Base-by-base conservation (phyloP, 2,797 vertebrate species). In the Acipenser ruthenus region DNA sequence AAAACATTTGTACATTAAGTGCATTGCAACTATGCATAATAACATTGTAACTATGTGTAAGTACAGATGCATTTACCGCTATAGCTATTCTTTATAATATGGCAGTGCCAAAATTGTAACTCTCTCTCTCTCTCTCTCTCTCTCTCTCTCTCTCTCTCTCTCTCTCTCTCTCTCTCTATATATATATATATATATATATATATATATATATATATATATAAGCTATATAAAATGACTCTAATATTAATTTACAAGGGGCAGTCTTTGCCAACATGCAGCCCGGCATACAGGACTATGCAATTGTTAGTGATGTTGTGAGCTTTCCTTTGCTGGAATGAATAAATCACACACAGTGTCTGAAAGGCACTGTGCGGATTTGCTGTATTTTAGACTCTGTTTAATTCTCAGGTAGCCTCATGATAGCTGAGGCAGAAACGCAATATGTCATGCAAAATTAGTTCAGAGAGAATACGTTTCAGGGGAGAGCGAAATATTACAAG, bases 401-500 rank as follows among this genome's bases (percentile, higher is more conserved):
- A 86, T 90, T 88, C 82, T 81, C 88, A 89, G 88, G 87, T 90
- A 88, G 80, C 79, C 80, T 86, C 82, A 81, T 85, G 87, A 87
- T 87, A 86, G 83, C 85, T 87, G 85, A 84, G 83, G 87, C 85
- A 90, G 84, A 88, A 89, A 90, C 77, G 82, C 81, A 89, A 89
- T 88, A 90, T 88, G 87, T 89, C 88, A 87, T 85, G 85, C 85
- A 87, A 88, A 90, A 89, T 90, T 87, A 88, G 86, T 86, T 90
- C 83, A 80, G 84, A 86, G 85, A 88, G 84, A 89, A 90, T 87
- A 88, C 85, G 83, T 89, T 89, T 89, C 82, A 79, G 76, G 70
- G 71, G 67, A 67, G 63, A 75, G 78, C 80, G 82, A 84, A 88
- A 85, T 83, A 83, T 86, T 87, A 85, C 86, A 84, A 86, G 79